Base-by-base conservation (phyloP, 2,797 vertebrate genomes). In the Pangasius macronema region DNA sequence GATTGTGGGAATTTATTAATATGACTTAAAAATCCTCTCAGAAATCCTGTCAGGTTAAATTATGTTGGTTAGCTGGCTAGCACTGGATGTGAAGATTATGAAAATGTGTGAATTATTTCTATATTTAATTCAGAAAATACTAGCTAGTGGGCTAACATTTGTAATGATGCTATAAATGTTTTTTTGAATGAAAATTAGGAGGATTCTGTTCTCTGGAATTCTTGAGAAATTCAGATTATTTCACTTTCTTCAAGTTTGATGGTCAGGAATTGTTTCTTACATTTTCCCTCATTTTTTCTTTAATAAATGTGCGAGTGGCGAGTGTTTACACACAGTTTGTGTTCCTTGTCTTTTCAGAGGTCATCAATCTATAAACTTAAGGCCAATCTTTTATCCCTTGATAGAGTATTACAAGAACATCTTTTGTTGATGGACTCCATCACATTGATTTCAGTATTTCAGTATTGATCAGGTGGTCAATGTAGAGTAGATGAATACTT, bases 81-180 rank as follows among this genome's bases (percentile, higher is more conserved):
- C 65, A 18, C 42, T 72, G 10, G 36, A 68, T 63, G n/a, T 67
- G 14, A 33, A 33, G 14, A 30, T 63, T 63, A 67, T 33, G 30
- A 30, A 67, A 67, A 67, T 30, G 13, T n/a, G 13, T n/a, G 11
- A 63, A 30, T n/a, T 63, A 16, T 30, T 5, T 65, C n/a, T n/a
- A n/a, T n/a, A 13, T 65, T 65, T 65, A 30, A 5, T 63, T 63
- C 24, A 63, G 65, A 67, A 67, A 16, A 67, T 67, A 13, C 65
- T 67, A 6, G 30, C 30, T 67, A 67, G 65, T 13, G 5, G 13
- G 65, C 14, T 16, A 33, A 16, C 14, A 2, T 67, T 22, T 20
- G 2, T 2, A 14, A 18, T 63, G 61, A n/a, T n/a, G 0, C n/a
- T 68, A 16, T 20, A 18, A 33, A 16, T 0, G 0, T 4, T 33